Evolutionary conservation across 2,888 invertebrate species (phyloP), one percentile per base, ranked within the genome.

Genomic region (Electrophaes corylata): DNA sequence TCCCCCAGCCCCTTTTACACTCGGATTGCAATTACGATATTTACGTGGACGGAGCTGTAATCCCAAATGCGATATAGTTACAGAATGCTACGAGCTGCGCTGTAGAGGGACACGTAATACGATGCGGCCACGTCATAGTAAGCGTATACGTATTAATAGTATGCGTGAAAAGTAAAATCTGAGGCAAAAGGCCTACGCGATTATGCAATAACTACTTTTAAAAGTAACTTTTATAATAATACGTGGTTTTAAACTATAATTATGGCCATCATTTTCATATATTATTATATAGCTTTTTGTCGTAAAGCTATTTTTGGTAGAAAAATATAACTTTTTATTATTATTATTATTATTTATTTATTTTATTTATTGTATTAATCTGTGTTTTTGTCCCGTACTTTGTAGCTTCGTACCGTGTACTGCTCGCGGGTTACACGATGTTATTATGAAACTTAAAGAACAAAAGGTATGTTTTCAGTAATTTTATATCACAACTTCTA

Each of bases 21-120:
- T 65, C 57, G 59, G 57, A 60, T 67, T 60, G 66, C 59, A 57
- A 57, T 65, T 62, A 51, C 68, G 65, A 66, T 65, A 65, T 55
- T 57, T 39, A 40, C 14, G 26, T 35, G 12, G 14, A 37, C 29
- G 56, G 45, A 46, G 50, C 62, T 50, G 64, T 65, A 62, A 69
- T 66, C 60, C 54, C 55, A 60, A 49, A 63, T 61, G 67, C 49
- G 43, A 26, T 45, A 12, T 14, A 1, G 46, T 46, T 40, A 53
- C 53, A 16, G 29, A 31, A 4, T 4, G 46, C 53, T 40, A 46
- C 53, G 23, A 14, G 45, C 50, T 49, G 44, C 46, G 46, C 10
- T 40, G 53, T 53, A 52, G 39, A 29, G 26, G 2, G 10, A 20
- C 20, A 20, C 5, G 29, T 29, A 29, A 33, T 4, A 33, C 62